Evolutionary conservation across 2,797 vertebrate species (phyloP).

Genomic region (Menidia menidia): DNA sequence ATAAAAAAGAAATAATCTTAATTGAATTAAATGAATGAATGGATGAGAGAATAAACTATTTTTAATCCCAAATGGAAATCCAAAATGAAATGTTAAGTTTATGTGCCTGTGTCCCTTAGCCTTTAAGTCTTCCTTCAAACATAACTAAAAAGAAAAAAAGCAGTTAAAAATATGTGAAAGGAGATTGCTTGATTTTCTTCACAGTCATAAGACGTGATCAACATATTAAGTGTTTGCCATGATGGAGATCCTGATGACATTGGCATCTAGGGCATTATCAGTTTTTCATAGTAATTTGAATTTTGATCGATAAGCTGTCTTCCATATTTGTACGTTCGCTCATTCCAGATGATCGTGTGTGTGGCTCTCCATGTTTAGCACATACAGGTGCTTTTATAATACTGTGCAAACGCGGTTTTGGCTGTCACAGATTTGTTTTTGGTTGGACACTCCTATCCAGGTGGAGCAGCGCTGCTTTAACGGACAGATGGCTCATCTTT

Average conservation of each 20-base stretch:
- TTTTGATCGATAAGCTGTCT: conserved; percentile 1
- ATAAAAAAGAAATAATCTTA: too few species aligned
- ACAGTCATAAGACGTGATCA: conserved; percentile 54
- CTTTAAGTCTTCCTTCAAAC: background rate
- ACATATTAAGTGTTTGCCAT: conserved; percentile 47
- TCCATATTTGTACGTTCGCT: conserved; percentile 29
- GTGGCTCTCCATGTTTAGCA: conserved; percentile 1
- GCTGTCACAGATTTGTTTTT: conserved; percentile 17
- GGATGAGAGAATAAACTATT: too few species aligned
- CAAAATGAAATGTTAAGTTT: too few species aligned
- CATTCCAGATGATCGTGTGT: conserved; percentile 24
- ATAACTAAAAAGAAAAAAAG: conserved; percentile 44
- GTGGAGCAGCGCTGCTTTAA: conserved; percentile 42
- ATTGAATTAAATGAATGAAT: too few species aligned
- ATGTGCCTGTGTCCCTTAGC: too few species aligned
- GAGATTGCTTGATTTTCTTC: too few species aligned
- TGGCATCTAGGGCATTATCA: conserved; percentile 12
- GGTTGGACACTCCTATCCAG: conserved; percentile 33
- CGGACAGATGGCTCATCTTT: conserved; percentile 78
- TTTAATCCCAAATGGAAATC: too few species aligned
- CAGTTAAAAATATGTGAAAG: too few species aligned
- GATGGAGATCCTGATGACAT: background rate
- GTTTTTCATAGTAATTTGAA: conserved; percentile 4
- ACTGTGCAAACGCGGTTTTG: conserved; percentile 18
- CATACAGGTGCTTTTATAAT: conserved; percentile 25